Base-by-base conservation (phyloP, 1,140 invertebrate species). In the Drosophila ogumai region DNA sequence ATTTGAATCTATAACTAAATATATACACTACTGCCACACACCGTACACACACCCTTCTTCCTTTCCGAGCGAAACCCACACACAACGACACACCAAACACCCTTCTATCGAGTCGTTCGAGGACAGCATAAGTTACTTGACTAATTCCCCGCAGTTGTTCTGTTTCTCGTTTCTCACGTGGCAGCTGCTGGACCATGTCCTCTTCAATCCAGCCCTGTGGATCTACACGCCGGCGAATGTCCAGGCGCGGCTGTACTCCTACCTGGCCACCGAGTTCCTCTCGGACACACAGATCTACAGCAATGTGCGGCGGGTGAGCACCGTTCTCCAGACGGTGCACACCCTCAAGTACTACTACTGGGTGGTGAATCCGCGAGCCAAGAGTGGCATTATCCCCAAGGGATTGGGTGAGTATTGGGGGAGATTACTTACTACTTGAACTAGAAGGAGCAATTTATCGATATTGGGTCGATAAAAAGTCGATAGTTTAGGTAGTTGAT, bases 281-380 rank as follows among this genome's bases (percentile, higher is more conserved):
- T 97, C 97, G 65, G 98, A 99, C 93, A 98, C 98, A 1, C 98
- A 99, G 93, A 99, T 99, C 82, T 99, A 99, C 93, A 98, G 97
- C 75, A 99, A 99, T 93, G 98, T 99, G 19, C 94, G 99, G 41
- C 94, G 99, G 56, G 98, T 99, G 46, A 98, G 98, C 80, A 99
- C 99, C 1, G 98, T 99, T 0, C 94, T 99, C 9, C 98, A 99
- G 94, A 99, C 98, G 1, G 98, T 99, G 73, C 98, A 99, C 92
- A 98, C 99, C 0, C 94, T 99, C 34, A 99, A 99, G 93, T 99
- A 98, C 92, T 99, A 99, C 93, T 99, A 99, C 93, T 99, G 99
- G 98, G 97, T 99, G 15, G 96, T 97, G 4, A 99, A 98, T 95
- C 99, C 99, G 2, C 94, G 97, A 77, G 95, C 97, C 40, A 98